Base-by-base conservation (phyloP, 2,113 vertebrate species). In the Toxostoma redivivum region DNA sequence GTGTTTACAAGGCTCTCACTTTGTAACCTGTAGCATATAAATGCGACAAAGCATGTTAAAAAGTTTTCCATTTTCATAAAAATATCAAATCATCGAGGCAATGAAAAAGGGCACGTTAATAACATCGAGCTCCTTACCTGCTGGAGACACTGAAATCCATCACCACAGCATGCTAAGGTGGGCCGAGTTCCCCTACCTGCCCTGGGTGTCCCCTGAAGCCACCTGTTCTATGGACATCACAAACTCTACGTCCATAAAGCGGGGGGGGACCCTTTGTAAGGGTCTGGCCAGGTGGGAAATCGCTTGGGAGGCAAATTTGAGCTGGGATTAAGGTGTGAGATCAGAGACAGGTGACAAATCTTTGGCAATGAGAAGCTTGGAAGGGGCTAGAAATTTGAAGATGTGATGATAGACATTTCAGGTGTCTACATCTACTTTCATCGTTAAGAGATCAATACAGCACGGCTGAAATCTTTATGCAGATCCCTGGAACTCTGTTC, bases 31-130 rank as follows among this genome's bases (percentile, higher is more conserved):
- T 99, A 99, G 99, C 99, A 99, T 99, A 99, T 99, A 99, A 99
- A 99, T 99, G 99, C 99, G 99, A 99, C 99, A 99, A 99, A 99
- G 99, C 99, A 99, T 99, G 99, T 99, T 99, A 99, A 99, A 99
- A 99, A 98, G 98, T 98, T 98, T 98, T 98, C 98, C 98, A 99
- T 97, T 98, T 98, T 98, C 97, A 98, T 95, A 97, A 98, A 98
- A 98, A 98, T 97, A 98, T 96, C 95, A 98, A 98, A 97, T 97
- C 97, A 98, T 81, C 83, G 97, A 98, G 98, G 93, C 98, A 98
- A 98, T 97, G 97, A 98, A 96, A 98, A 98, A 98, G 98, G 98
- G 97, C 98, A 98, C 31, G 97, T 98, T 97, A 98, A 98, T 88
- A 98, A 98, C 97, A 98, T 96, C 47, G 90, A 97, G 97, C 94